Conservation (phyloP, 2,888 invertebrate species). For the Megaustenia siamemsis region DNA sequence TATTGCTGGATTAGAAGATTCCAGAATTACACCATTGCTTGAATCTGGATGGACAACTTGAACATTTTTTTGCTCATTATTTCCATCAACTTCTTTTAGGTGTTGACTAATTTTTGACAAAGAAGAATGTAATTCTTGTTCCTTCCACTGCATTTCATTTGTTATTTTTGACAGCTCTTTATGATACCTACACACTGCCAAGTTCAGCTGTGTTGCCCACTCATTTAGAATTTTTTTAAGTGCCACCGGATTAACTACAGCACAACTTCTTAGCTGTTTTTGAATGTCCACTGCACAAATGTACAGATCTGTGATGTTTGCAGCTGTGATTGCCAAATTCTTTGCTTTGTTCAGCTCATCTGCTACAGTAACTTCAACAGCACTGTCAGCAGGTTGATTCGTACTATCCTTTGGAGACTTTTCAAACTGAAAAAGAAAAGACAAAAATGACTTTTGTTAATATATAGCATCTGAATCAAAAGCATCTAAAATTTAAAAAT, state of each 20-base stretch:
- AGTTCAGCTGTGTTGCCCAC: conserved; percentile 66
- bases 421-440: conserved; percentile 31
- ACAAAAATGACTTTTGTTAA: not conserved
- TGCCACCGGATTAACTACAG: conserved; percentile 56
- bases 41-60: not conserved
- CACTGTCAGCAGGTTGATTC: not conserved
- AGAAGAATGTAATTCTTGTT: not conserved
- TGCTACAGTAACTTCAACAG: not conserved
- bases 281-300: conserved; percentile 37
- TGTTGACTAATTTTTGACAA: not conserved
- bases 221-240: conserved; percentile 58
- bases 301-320: conserved; percentile 25
- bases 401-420: conserved; percentile 2
- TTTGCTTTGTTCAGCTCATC: conserved; percentile 1
- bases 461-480: not conserved
- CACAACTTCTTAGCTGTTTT: conserved; percentile 44
- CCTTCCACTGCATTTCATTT: conserved; percentile 10
- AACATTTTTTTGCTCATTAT: not conserved
- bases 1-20: not conserved
- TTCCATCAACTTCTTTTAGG: not conserved
- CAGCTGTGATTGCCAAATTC: not conserved
- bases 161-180: conserved; percentile 29
- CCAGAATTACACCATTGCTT: not conserved
- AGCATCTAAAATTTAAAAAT: too few species aligned
- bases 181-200: conserved; percentile 61